Evolutionary conservation across 2,888 invertebrate genomes (phyloP).

Genomic region (Eupithecia pulchellata): DNA sequence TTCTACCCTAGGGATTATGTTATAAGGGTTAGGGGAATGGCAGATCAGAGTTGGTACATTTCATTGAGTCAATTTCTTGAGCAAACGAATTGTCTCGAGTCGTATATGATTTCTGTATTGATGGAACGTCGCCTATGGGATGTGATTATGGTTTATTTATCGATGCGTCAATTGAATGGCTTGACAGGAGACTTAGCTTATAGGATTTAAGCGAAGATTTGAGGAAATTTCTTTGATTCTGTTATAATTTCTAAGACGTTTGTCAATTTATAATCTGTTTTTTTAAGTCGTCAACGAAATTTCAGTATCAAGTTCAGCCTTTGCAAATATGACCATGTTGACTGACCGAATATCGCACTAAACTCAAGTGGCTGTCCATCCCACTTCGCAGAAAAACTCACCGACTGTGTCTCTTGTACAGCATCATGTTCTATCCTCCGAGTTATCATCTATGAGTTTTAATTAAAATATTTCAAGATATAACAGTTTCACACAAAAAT

Average conservation of each 20-base stretch:
- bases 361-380: too few relatives aligned
- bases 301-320: too few relatives aligned
- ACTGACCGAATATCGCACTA: too few relatives aligned
- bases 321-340: too few relatives aligned
- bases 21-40: conserved; percentile 12
- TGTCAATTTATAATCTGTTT: background rate
- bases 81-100: conserved; percentile 56
- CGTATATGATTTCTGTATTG: conserved; percentile 53
- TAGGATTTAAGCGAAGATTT: background rate
- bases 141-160: conserved; percentile 31
- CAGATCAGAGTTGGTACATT: conserved; percentile 39
- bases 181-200: background rate
- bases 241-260: background rate
- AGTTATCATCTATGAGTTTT: too few relatives aligned
- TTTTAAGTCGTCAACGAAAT: too few relatives aligned
- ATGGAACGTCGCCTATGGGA: conserved; percentile 44
- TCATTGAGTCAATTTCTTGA: conserved; percentile 64
- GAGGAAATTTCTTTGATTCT: background rate
- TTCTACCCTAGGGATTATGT: background rate
- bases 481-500: background rate
- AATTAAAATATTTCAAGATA: background rate
- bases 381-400: too few relatives aligned
- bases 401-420: too few relatives aligned
- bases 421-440: too few relatives aligned
- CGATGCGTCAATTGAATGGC: conserved; percentile 1